A percentile compares a stretch with the other conserved stretches of the same genome.
Evolutionary conservation across 2,113 vertebrate species (phyloP).

Genomic region (Camelus bactrianus): DNA sequence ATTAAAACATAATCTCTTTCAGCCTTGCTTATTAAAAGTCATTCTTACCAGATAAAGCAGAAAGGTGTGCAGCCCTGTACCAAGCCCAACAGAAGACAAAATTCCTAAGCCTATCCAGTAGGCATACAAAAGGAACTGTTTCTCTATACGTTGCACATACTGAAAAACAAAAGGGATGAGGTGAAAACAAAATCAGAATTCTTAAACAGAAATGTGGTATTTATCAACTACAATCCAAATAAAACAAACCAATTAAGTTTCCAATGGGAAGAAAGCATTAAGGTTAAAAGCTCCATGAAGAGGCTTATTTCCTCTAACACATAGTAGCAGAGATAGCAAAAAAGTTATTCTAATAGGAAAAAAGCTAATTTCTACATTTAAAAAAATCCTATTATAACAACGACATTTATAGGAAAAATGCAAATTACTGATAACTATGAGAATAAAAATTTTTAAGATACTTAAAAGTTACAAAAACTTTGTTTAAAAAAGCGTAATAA

Average conservation of each 20-base stretch:
- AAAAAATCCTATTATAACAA: background rate
- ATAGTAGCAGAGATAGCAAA: background rate
- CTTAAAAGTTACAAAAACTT: constrained; percentile 50
- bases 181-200: background rate
- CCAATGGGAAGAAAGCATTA: constrained; percentile 30
- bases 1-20: constrained; percentile 49
- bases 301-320: background rate
- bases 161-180: constrained; percentile 82
- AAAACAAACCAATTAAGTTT: constrained; percentile 39
- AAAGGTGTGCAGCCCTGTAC: constrained; percentile 94
- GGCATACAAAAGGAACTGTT: constrained; percentile 93
- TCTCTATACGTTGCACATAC: constrained; percentile 92
- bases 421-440: constrained; percentile 4
- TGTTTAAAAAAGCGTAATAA: constrained; percentile 27
- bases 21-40: constrained; percentile 38
- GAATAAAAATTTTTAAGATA: constrained; percentile 40
- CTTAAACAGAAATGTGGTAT: background rate
- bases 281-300: background rate
- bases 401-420: constrained; percentile 36
- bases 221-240: background rate
- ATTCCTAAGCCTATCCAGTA: constrained; percentile 95
- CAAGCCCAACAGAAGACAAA: constrained; percentile 93
- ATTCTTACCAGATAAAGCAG: constrained; percentile 95
- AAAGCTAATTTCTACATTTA: constrained; percentile 44
- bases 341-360: background rate